Conservation (phyloP, 2,113 vertebrate species). For the Gila orcuttii region DNA sequence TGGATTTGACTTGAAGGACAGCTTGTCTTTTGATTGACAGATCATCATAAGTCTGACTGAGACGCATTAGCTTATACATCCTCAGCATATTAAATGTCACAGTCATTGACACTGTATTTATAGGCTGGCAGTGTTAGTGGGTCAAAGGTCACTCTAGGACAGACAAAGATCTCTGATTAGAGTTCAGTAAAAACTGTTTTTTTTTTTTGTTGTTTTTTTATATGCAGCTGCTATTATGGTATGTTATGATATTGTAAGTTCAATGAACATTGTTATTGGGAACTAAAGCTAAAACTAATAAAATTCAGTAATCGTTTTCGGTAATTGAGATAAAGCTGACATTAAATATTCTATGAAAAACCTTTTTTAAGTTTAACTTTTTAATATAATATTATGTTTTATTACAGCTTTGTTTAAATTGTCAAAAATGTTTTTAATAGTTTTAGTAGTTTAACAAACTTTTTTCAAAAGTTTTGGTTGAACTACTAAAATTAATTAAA, state of each 20-base stretch:
- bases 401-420: no score
- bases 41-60: neutral
- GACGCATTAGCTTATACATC: neutral
- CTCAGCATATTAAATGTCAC: neutral
- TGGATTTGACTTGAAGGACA: neutral
- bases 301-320: rapidly evolving
- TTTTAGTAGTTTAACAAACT: no score
- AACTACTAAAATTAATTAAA: neutral
- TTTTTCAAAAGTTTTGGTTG: no score
- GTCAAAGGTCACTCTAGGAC: neutral
- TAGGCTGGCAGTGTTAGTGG: constrained; percentile 11
- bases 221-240: neutral
- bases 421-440: no score
- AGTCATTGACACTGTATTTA: neutral
- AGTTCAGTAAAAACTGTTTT: no score
- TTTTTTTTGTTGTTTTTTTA: neutral
- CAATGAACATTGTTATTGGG: neutral
- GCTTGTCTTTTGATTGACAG: neutral
- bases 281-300: neutral
- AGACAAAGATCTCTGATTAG: neutral
- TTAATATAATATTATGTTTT: no score
- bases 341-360: neutral
- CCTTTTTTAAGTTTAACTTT: no score
- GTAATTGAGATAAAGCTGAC: neutral
- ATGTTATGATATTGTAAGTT: neutral